A percentile compares a stretch with the other conserved stretches of the same genome.
Evolutionary conservation across 2,113 vertebrate genomes (phyloP).

Genomic region (Trematocara variabile): DNA sequence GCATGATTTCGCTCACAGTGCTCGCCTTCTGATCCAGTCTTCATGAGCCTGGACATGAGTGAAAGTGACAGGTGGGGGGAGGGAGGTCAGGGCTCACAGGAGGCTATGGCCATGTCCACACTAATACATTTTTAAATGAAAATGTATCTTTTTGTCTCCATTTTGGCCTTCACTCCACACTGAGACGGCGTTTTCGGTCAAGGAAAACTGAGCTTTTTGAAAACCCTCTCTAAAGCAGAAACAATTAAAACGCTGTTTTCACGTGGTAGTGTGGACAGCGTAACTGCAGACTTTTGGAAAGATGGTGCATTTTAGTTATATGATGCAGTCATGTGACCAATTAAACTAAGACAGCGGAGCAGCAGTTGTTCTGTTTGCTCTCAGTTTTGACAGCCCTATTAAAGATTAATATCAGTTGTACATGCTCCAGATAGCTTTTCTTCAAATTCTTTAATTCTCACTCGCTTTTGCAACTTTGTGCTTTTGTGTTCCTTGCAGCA

Average conservation of each 20-base stretch:
- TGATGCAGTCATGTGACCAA: not conserved
- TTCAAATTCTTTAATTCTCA: not conserved
- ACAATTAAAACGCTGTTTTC: not conserved
- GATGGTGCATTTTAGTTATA: not conserved
- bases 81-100: not conserved
- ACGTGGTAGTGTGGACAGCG: not conserved
- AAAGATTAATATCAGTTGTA: not conserved
- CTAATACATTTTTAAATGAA: rapidly evolving
- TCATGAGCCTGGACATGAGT: not conserved
- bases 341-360: not conserved
- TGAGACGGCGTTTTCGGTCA: not conserved
- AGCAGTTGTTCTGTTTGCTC: not conserved
- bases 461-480: not conserved
- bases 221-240: not conserved
- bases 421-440: not conserved
- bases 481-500: not conserved
- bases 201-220: not conserved
- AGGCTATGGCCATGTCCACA: not conserved
- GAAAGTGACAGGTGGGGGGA: not conserved
- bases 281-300: not conserved
- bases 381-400: not conserved
- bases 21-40: not conserved
- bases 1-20: not conserved
- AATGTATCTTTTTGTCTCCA: not conserved
- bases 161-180: not conserved